Evolutionary conservation across 2,113 vertebrate genomes (phyloP).

Genomic region (Alouatta palliata): DNA sequence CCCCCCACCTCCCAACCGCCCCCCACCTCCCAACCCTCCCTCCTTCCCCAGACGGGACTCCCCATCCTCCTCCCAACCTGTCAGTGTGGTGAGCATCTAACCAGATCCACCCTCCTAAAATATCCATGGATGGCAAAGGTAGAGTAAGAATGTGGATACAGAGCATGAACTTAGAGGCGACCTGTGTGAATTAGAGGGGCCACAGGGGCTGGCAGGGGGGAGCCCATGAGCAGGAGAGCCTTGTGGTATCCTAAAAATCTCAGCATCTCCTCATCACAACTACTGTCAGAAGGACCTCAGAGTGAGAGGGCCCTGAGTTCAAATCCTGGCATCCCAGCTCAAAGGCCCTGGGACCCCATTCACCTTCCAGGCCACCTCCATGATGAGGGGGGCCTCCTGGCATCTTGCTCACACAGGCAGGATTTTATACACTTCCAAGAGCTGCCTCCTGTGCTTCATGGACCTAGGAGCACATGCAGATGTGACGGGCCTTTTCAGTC

Average conservation of each 20-base stretch:
- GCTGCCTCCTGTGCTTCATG: neutral
- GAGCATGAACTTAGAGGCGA: neutral
- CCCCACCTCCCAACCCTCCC: too few species aligned
- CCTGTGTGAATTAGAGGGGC: fast-evolving
- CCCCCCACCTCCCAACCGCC: too few species aligned
- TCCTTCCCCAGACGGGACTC: neutral
- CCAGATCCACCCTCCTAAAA: neutral
- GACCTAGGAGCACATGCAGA: neutral
- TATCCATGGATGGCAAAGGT: fast-evolving
- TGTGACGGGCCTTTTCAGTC: too few species aligned
- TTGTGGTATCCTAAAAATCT: neutral
- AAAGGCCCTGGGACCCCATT: neutral
- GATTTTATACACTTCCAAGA: fast-evolving
- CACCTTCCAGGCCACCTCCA: neutral
- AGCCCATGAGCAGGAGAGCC: neutral
- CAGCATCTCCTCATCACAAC: neutral
- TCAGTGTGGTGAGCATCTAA: fast-evolving
- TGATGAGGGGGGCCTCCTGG: fast-evolving
- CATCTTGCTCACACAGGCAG: neutral
- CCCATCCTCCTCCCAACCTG: fast-evolving
- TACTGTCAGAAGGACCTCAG: neutral
- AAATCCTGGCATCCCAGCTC: neutral
- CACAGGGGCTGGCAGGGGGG: fast-evolving
- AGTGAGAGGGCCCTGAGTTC: neutral
- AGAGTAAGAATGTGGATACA: fast-evolving